Evolutionary conservation across 1,140 invertebrate species (phyloP).

Genomic region (Thaumetopoea pityocampa): DNA sequence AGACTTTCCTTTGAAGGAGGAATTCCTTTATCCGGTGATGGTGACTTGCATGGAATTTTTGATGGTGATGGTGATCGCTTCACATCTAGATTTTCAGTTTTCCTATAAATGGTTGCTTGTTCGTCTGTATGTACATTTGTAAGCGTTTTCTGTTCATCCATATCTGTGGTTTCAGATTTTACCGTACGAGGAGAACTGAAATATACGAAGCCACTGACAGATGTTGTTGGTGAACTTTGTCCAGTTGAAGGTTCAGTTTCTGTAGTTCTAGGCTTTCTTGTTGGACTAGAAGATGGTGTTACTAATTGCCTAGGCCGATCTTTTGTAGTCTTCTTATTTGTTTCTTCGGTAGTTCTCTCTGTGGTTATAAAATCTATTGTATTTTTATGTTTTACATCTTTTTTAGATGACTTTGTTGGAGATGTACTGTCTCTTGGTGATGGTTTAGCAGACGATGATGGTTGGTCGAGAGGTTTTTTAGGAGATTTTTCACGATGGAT

Average conservation of each 20-base stretch:
- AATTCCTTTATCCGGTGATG: slow-evolving; percentile 52
- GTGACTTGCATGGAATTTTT: slow-evolving; percentile 61
- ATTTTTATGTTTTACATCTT: slow-evolving; percentile 34
- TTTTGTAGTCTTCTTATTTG: slow-evolving; percentile 36
- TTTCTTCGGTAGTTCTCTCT: slow-evolving; percentile 44
- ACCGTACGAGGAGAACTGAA: slow-evolving; percentile 49
- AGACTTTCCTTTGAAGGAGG: slow-evolving; percentile 42
- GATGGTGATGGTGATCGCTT: slow-evolving; percentile 42
- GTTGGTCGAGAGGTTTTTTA: slow-evolving; percentile 15
- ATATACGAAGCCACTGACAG: slow-evolving; percentile 71
- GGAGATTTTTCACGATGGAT: slow-evolving; percentile 20
- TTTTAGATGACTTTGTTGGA: slow-evolving; percentile 32
- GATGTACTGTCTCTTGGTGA: slow-evolving; percentile 31
- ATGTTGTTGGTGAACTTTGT: slow-evolving; percentile 72
- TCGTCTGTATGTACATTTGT: slow-evolving; percentile 22
- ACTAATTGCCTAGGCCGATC: slow-evolving; percentile 47
- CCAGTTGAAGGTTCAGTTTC: slow-evolving; percentile 55
- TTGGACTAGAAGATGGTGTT: slow-evolving; percentile 66
- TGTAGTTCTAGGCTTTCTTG: slow-evolving; percentile 47
- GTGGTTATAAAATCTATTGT: slow-evolving; percentile 39
- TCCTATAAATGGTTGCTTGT: slow-evolving; percentile 20
- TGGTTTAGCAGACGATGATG: slow-evolving; percentile 29
- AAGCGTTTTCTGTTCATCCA: slow-evolving; percentile 44
- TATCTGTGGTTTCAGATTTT: slow-evolving; percentile 52
- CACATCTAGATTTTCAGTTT: slow-evolving; percentile 25